Percentiles rank a stretch among this genome's conserved stretches.
Evolutionary conservation across 2,888 invertebrate species (phyloP).

Genomic region (Macrosoma leucophasiata): DNA sequence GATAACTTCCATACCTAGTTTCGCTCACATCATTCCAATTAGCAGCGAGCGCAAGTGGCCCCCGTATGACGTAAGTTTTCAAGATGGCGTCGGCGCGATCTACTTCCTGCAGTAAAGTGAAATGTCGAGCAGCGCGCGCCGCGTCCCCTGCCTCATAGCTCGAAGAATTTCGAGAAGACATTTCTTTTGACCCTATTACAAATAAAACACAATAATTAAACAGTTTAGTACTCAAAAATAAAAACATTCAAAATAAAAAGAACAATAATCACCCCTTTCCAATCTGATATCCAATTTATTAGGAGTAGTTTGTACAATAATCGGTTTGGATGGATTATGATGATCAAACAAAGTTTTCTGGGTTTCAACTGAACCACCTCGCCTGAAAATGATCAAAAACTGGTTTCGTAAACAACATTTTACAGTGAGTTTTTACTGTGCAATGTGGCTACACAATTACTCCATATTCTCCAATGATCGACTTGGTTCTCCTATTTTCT

Average conservation of each 20-base stretch:
- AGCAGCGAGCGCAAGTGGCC: constrained; percentile 68
- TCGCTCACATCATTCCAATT: constrained; percentile 81
- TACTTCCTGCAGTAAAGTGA: constrained; percentile 78
- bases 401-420: too few species aligned
- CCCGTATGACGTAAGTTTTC: constrained; percentile 77
- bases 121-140: constrained; percentile 77
- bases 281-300: constrained; percentile 56
- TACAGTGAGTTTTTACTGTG: too few species aligned
- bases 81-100: constrained; percentile 81
- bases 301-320: constrained; percentile 77
- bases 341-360: constrained; percentile 63
- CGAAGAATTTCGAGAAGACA: neutral
- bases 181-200: neutral
- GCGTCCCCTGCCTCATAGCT: constrained; percentile 73
- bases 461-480: too few species aligned
- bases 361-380: constrained; percentile 43
- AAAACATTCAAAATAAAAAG: constrained; percentile 2
- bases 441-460: too few species aligned
- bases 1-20: constrained; percentile 59
- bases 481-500: too few species aligned
- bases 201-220: neutral
- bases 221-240: too few species aligned
- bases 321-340: constrained; percentile 79
- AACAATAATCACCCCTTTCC: constrained; percentile 51
- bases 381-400: constrained; percentile 36